Base-by-base conservation (phyloP, 1,140 invertebrate genomes). In the Brachionus paranguensis region DNA sequence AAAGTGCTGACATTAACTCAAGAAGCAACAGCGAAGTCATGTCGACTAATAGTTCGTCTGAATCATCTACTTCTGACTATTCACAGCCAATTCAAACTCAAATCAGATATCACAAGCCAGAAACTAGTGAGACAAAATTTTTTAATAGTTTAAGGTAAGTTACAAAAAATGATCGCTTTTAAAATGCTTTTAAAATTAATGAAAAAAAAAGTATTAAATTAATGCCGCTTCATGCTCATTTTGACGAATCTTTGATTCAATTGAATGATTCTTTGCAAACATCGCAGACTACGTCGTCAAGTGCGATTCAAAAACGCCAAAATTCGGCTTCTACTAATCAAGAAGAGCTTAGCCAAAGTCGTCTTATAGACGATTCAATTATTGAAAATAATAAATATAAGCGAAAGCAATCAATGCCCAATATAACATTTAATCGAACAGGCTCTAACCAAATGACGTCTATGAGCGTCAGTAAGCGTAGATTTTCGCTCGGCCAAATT, bases 291-390 rank as follows among this genome's bases (percentile, higher is more conserved):
- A 17, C 29, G 17, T 41, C 68, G n/a, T 45, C 68, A 43, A 20
- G 14, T 72, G 37, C 37, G 17, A 72, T 41, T 17, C 11, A 72
- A 45, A 37, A 33, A 43, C 29, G 65, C 33, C 6, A 43, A n/a
- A 72, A 72, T 72, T 72, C 68, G 17, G 68, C 68, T 41, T 72
- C 68, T 41, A 72, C 33, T 72, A 41, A 72, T 72, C 68, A 72
- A 7, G 68, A 72, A n/a, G 68, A 72, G 17, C 17, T 72, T 17
- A 43, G 24, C 43, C 43, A 76, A 10, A 50, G 72, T 76, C 27
- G 72, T n/a, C 27, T 76, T 6, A 1, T 76, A 76, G 47, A 76
- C 17, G 68, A 72, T 41, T 72, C 68, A 20, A 20, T 72, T 14
- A 12, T 72, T 20, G 17, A 43, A 17, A 72, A 43, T 72, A 24